Base-by-base conservation (phyloP, 2,888 invertebrate genomes). In the Teleiodes luculella region DNA sequence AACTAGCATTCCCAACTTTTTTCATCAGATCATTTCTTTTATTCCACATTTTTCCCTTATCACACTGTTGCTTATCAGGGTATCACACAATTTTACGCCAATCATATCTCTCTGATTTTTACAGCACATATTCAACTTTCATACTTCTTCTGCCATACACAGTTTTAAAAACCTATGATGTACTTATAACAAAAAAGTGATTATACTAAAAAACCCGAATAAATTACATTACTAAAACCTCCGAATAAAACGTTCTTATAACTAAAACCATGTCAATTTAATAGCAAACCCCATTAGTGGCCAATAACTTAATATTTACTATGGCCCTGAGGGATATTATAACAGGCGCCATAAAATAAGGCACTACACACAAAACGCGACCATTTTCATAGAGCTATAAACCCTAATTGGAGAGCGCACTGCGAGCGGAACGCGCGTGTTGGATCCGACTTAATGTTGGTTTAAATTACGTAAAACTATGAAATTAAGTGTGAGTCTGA, bases 341-440 rank as follows among this genome's bases (percentile, higher is more conserved):
- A 46, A 31, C 11, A 14, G 7, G 46, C n/a, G 30, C 30, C 30
- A 46, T n/a, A 43, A 24, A 43, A 28, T 46, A 31, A 16, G 11
- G 31, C 31, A 11, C 31, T 31, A 46, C 41, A 43, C 24, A 43
- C 41, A 46, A 31, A 31, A 46, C 46, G 31, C 30, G 18, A 16
- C 46, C 11, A 53, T 53, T 53, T 47, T 30, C 53, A 47, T 53
- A 47, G 47, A 47, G 47, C 47, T 35, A 46, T 53, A 47, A 39
- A 53, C 37, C 28, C 37, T 31, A 53, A 53, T 33, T 53, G 47
- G 46, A 46, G 53, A 6, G 37, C 16, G 39, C 24, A 33, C 45
- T 24, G 41, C 31, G 35, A 46, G 31, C 13, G 14, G 10, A 16
- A 18, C 46, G 16, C 31, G 46, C 30, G 30, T 28, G 16, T 31